A percentile compares a stretch with the other conserved stretches of the same genome.
These are phyloP conservation scores for Orthonyx spaldingii DNA, from an alignment of 2,113 vertebrate species.

Conservation along the genomic window DNA sequence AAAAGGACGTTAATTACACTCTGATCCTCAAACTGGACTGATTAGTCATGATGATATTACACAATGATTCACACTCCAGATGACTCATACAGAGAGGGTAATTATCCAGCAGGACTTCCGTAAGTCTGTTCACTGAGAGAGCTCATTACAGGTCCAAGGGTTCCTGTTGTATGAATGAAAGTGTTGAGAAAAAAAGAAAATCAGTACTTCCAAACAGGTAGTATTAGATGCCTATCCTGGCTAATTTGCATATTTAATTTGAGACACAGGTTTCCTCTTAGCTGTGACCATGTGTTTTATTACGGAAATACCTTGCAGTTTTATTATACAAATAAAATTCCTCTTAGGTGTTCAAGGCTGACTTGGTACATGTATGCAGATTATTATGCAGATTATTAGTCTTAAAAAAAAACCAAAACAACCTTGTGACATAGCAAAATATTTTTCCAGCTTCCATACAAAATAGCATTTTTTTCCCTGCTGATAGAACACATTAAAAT, in stretches of 20 bases:
- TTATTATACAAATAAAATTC: slow-evolving; percentile 27
- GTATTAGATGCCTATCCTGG: neutral
- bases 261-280: slow-evolving; percentile 56
- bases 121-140: neutral
- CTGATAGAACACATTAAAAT: neutral
- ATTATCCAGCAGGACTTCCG: neutral
- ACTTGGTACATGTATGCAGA: slow-evolving; percentile 16
- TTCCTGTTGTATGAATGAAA: neutral
- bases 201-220: neutral
- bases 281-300: slow-evolving; percentile 54
- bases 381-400: neutral
- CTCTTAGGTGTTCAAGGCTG: slow-evolving; percentile 9
- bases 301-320: slow-evolving; percentile 12
- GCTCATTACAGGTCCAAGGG: neutral
- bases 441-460: slow-evolving; percentile 30
- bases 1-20: neutral
- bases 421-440: slow-evolving; percentile 26
- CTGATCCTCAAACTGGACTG: neutral
- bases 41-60: neutral
- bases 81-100: neutral
- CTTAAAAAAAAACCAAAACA: neutral
- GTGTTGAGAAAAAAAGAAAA: neutral
- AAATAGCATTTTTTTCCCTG: neutral
- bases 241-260: slow-evolving; percentile 24
- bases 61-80: neutral